These are phyloP conservation scores for Cheilosia pagana DNA, from an alignment of 2,888 invertebrate genomes.

Conservation along the genomic window DNA sequence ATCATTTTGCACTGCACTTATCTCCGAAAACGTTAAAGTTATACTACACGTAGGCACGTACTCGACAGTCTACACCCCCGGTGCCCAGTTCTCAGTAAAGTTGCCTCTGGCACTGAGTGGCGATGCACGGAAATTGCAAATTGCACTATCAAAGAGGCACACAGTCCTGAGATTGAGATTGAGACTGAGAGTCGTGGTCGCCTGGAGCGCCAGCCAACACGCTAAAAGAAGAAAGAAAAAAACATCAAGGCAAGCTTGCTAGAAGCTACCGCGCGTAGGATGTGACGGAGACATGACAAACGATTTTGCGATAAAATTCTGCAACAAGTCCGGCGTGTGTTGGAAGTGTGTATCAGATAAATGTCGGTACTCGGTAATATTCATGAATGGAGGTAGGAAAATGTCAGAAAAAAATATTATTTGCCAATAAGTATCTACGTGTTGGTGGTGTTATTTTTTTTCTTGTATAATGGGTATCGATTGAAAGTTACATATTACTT, in stretches of 20 bases:
- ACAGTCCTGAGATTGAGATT: background rate
- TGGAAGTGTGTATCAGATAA: constrained; percentile 45
- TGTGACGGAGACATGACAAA: constrained; percentile 71
- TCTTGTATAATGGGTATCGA: background rate
- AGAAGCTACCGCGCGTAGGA: constrained; percentile 61
- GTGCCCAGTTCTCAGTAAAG: background rate
- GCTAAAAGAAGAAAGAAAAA: constrained; percentile 3
- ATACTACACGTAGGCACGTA: too few relatives aligned
- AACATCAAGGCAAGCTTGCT: constrained; percentile 12
- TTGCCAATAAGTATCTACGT: constrained; percentile 14
- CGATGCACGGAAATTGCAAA: background rate
- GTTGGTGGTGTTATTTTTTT: constrained; percentile 13
- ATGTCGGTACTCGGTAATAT: constrained; percentile 46
- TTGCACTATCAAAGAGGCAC: background rate
- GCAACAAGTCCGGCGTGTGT: constrained; percentile 60
- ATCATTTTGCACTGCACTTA: constrained; percentile 58
- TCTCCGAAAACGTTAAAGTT: constrained; percentile 43
- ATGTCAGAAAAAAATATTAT: constrained; percentile 35
- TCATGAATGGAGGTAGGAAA: constrained; percentile 46
- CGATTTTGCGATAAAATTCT: constrained; percentile 66
- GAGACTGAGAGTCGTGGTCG: constrained; percentile 27
- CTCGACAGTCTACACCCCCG: background rate
- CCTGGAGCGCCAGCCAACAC: constrained; percentile 62
- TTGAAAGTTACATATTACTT: background rate
- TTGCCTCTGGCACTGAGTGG: background rate